phyloP scores from a whole-genome alignment of 2,113 vertebrate species.

The Phocoena phocoena region DNA sequence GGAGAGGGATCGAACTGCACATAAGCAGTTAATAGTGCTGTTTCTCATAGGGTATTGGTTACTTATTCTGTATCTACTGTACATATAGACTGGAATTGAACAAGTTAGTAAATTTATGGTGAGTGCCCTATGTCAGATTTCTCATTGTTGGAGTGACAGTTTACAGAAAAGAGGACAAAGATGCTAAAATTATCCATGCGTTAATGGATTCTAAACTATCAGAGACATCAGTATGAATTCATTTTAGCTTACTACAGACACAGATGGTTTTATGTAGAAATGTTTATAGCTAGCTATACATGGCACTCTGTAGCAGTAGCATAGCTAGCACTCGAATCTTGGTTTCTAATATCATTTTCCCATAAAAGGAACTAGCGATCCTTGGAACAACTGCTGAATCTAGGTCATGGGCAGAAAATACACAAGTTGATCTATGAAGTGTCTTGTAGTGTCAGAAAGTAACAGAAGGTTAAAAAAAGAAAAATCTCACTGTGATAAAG shows the following conservation, averaged over 20 bases:
- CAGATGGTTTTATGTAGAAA: neutral
- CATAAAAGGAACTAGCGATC: neutral
- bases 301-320: neutral
- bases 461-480: neutral
- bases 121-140: neutral
- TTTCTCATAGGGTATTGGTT: neutral
- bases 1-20: neutral
- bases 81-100: neutral
- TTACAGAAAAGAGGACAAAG: neutral
- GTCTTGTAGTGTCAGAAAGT: neutral
- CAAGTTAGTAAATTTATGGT: neutral
- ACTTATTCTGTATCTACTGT: neutral
- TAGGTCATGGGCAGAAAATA: neutral
- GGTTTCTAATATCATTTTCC: neutral
- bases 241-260: neutral
- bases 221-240: neutral
- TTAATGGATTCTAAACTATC: neutral
- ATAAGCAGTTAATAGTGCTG: neutral
- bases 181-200: neutral
- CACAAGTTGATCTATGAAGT: neutral
- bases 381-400: neutral
- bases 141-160: neutral
- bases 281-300: neutral
- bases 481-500: neutral
- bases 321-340: neutral